Evolutionary conservation across 1,140 invertebrate species (phyloP).

Genomic region (Parapsyche elsis): DNA sequence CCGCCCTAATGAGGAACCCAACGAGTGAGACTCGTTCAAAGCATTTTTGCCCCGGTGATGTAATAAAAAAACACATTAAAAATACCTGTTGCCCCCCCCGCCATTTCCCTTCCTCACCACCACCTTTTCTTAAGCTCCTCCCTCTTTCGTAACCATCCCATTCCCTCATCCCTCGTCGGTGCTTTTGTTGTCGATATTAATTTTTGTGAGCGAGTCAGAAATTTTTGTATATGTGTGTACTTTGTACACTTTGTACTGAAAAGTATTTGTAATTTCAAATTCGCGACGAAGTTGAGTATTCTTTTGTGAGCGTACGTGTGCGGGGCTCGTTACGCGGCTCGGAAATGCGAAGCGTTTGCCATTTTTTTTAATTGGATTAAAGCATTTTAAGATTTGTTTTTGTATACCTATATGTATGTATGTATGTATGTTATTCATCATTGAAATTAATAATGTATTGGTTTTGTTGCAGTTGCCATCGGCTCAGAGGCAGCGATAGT

Average conservation of each 20-base stretch:
- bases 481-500: no score
- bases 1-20: constrained; percentile 47
- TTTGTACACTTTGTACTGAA: constrained; percentile 21
- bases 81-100: constrained; percentile 42
- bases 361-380: constrained; percentile 39
- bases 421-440: no score
- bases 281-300: constrained; percentile 1
- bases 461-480: no score
- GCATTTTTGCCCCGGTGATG: constrained; percentile 49
- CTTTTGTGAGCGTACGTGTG: background rate
- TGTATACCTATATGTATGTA: no score
- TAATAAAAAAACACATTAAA: constrained; percentile 53
- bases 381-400: constrained; percentile 14
- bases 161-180: background rate
- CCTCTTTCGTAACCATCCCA: no score
- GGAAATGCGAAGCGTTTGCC: constrained; percentile 4
- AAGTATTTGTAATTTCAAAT: constrained; percentile 33
- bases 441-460: no score
- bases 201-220: constrained; percentile 16
- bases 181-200: constrained; percentile 46
- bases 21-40: constrained; percentile 43
- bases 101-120: background rate
- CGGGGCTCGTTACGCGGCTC: background rate
- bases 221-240: background rate
- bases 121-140: constrained; percentile 13